These are phyloP conservation scores for Pseudorhombus dupliciocellatus DNA, from an alignment of 2,113 vertebrate species.

Conservation along the genomic window DNA sequence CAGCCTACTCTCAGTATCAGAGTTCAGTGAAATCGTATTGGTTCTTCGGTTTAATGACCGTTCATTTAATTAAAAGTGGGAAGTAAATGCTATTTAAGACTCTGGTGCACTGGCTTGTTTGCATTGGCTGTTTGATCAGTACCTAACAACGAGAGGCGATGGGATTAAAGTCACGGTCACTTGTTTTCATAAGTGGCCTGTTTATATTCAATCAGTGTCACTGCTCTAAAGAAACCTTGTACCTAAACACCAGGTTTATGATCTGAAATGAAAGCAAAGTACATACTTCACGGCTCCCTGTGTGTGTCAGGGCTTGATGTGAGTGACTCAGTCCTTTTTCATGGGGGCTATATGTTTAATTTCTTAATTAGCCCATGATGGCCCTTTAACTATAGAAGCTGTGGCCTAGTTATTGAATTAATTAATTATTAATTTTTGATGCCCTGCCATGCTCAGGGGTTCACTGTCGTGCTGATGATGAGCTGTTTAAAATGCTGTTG, in stretches of 20 bases:
- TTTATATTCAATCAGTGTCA: slow-evolving; percentile 34
- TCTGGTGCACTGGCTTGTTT: slow-evolving; percentile 20
- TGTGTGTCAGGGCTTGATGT: not conserved
- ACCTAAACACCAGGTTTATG: not conserved
- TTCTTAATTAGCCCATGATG: slow-evolving; percentile 50
- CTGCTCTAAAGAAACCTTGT: slow-evolving; percentile 28
- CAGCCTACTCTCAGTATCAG: not conserved
- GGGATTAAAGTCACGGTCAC: slow-evolving; percentile 40
- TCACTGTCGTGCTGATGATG: not conserved
- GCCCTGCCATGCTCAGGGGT: slow-evolving; percentile 1
- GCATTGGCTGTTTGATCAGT: slow-evolving; percentile 30
- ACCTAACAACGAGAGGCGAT: slow-evolving; percentile 19
- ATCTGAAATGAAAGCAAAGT: not conserved
- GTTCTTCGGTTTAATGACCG: not conserved
- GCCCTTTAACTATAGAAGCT: slow-evolving; percentile 20
- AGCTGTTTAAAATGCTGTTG: not conserved
- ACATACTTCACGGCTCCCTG: not conserved
- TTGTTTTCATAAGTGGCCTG: slow-evolving; percentile 38
- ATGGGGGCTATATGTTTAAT: slow-evolving; percentile 21
- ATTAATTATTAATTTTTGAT: slow-evolving; percentile 34
- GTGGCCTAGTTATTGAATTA: slow-evolving; percentile 23
- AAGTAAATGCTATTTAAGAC: not conserved
- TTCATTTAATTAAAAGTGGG: not conserved
- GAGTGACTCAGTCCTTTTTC: slow-evolving; percentile 6
- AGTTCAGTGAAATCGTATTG: not conserved